Percentiles rank a stretch among this genome's conserved stretches.
These are phyloP conservation scores for Coregonus ussuriensis DNA, from an alignment of 2,797 vertebrate genomes.

Conservation along the genomic window DNA sequence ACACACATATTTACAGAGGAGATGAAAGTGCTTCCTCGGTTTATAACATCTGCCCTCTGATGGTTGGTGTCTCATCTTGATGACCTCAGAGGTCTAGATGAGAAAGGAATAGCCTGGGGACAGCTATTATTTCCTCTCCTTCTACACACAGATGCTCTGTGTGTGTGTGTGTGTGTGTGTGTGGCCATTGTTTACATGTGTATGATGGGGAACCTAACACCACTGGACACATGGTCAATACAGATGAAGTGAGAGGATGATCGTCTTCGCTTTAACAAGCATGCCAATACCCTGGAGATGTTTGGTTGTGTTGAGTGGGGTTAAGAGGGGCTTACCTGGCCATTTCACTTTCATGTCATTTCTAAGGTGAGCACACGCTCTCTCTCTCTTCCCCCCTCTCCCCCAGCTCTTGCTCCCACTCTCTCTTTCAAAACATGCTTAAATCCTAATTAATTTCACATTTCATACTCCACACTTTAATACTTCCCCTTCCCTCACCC, in stretches of 20 bases:
- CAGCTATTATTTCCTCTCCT: conserved; percentile 57
- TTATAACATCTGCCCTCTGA: conserved; percentile 67
- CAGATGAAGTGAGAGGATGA: not conserved
- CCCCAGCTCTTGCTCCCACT: not conserved
- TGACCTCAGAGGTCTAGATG: conserved; percentile 53
- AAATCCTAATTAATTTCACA: no score
- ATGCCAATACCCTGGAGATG: conserved; percentile 38
- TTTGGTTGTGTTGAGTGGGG: conserved; percentile 22
- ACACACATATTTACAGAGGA: conserved; percentile 73
- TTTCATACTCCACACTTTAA: no score
- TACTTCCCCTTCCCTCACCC: no score
- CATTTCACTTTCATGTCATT: conserved; percentile 33
- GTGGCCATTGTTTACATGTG: not conserved
- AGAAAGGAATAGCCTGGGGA: conserved; percentile 65
- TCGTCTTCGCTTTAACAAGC: conserved; percentile 21
- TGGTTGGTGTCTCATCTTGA: conserved; percentile 49
- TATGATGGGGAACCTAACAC: no score
- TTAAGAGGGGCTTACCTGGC: conserved; percentile 42
- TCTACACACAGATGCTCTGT: conserved; percentile 47
- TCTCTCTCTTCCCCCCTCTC: no score
- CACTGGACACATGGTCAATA: not conserved
- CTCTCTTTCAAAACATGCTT: no score
- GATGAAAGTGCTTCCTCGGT: conserved; percentile 71
- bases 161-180: conserved; percentile 37
- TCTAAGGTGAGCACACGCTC: conserved; percentile 10